phyloP scores from a whole-genome alignment of 2,113 vertebrate species.

The Macaca mulatta region DNA sequence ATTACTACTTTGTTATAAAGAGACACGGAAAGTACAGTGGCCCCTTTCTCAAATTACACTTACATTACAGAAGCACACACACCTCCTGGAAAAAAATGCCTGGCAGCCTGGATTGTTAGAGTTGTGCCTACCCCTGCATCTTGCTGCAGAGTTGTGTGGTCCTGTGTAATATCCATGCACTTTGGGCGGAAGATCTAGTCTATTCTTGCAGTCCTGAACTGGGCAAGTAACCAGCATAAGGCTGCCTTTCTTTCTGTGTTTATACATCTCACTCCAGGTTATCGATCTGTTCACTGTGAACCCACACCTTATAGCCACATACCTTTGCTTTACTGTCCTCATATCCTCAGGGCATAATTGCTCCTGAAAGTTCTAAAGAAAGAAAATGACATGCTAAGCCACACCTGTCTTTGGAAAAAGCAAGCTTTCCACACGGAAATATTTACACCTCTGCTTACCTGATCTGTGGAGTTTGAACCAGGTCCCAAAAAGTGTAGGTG shows the following conservation, averaged over 20 bases:
- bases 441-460: slow-evolving; percentile 30
- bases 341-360: slow-evolving; percentile 55
- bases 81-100: slow-evolving; percentile 15
- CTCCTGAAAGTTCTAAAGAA: slow-evolving; percentile 48
- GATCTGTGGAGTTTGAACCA: not conserved
- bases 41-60: slow-evolving; percentile 56
- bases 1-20: slow-evolving; percentile 72
- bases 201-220: not conserved
- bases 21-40: not conserved
- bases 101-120: not conserved
- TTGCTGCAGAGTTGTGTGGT: not conserved
- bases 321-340: slow-evolving; percentile 37
- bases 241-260: not conserved
- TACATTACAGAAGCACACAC: not conserved
- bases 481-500: slow-evolving; percentile 40
- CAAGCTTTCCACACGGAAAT: slow-evolving; percentile 53
- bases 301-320: slow-evolving; percentile 31
- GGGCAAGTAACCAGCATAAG: not conserved
- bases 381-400: slow-evolving; percentile 66
- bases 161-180: not conserved
- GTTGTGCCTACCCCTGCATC: not conserved
- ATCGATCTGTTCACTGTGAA: not conserved
- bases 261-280: not conserved
- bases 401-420: slow-evolving; percentile 67
- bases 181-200: slow-evolving; percentile 9